Evolutionary conservation across 2,888 invertebrate genomes (phyloP).

Genomic region (Blastobasis lacticolella): DNA sequence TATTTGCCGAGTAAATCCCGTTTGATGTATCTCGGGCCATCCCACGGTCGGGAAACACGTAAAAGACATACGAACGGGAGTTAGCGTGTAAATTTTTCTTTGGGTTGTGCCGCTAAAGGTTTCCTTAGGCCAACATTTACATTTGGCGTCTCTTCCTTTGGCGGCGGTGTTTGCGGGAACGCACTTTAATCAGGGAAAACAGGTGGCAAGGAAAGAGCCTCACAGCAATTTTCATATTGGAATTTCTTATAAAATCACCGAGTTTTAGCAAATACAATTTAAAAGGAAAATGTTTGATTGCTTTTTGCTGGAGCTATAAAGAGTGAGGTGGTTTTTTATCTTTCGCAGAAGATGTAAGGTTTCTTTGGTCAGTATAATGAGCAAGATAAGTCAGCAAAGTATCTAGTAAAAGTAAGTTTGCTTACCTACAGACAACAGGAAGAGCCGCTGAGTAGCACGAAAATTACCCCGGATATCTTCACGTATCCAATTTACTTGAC

Average conservation of each 20-base stretch:
- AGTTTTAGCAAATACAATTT: slow-evolving; percentile 8
- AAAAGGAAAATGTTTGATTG: slow-evolving; percentile 1
- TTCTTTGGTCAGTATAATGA: background rate
- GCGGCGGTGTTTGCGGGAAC: slow-evolving; percentile 45
- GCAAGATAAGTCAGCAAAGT: background rate
- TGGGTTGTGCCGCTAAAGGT: slow-evolving; percentile 50
- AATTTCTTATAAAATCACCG: slow-evolving; percentile 53
- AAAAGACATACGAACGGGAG: slow-evolving; percentile 36
- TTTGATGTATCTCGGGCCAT: slow-evolving; percentile 24
- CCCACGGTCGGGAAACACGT: slow-evolving; percentile 25
- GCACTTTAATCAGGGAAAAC: slow-evolving; percentile 67
- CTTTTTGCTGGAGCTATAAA: slow-evolving; percentile 6
- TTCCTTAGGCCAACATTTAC: slow-evolving; percentile 60
- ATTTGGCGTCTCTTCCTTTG: slow-evolving; percentile 43
- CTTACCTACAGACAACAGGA: background rate
- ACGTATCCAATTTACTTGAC: slow-evolving; percentile 63
- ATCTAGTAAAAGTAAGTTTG: background rate
- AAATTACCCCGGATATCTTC: slow-evolving; percentile 50
- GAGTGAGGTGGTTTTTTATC: background rate
- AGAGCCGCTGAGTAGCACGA: slow-evolving; percentile 15
- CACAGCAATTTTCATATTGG: slow-evolving; percentile 62
- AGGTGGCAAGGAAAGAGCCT: slow-evolving; percentile 50
- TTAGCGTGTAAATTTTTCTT: slow-evolving; percentile 46
- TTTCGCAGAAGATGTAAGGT: background rate
- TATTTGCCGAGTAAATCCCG: slow-evolving; percentile 20